Evolutionary conservation across 2,888 invertebrate genomes (phyloP).

Genomic region (Athetis lepigone): DNA sequence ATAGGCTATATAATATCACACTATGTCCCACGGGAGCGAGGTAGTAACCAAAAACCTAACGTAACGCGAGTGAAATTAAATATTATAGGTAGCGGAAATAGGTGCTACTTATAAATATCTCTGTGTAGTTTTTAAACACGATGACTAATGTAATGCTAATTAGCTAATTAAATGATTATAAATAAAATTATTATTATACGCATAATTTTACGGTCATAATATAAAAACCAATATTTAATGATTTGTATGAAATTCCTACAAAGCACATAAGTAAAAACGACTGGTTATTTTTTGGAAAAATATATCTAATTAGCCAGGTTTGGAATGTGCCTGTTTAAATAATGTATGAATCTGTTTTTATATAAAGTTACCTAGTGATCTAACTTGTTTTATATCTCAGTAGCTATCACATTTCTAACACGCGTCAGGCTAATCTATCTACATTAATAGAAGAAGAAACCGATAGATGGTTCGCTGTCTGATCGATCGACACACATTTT

Average conservation of each 20-base stretch:
- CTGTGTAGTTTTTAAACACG: background rate
- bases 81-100: background rate
- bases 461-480: too few relatives aligned
- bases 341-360: background rate
- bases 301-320: conserved; percentile 1
- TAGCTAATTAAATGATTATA: conserved; percentile 6
- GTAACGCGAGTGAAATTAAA: too few relatives aligned
- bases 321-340: conserved; percentile 3
- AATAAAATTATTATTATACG: conserved; percentile 17
- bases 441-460: too few relatives aligned
- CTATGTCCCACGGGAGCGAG: too few relatives aligned
- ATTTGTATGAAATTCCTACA: conserved; percentile 28
- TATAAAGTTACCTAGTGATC: background rate
- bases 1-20: too few relatives aligned
- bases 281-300: background rate
- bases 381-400: background rate
- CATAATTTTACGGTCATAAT: conserved; percentile 11
- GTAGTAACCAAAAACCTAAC: too few relatives aligned
- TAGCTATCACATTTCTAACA: too few relatives aligned
- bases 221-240: conserved; percentile 13
- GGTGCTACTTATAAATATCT: background rate
- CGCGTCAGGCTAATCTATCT: too few relatives aligned
- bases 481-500: too few relatives aligned
- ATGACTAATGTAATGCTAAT: conserved; percentile 35
- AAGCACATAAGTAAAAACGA: background rate